These are phyloP conservation scores for Hassar affinis DNA, from an alignment of 2,113 vertebrate species.

Conservation along the genomic window DNA sequence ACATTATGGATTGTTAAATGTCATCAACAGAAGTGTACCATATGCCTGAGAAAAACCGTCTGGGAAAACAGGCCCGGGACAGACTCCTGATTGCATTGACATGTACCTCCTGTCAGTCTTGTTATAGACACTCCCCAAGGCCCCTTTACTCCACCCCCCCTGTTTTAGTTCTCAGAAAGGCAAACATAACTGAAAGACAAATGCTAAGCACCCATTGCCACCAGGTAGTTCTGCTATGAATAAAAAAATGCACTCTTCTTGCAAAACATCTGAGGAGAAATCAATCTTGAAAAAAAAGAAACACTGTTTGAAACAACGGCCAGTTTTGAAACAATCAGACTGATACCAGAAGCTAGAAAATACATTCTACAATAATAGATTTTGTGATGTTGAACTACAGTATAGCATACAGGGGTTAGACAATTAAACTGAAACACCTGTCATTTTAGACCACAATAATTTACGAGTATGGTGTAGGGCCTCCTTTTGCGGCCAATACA, in stretches of 20 bases:
- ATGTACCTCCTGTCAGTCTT: conserved; percentile 24
- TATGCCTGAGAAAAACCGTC: conserved; percentile 26
- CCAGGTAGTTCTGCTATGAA: background rate
- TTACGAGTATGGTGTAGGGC: no score
- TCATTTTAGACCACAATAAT: no score
- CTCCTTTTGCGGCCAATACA: no score
- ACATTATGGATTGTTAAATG: conserved; percentile 17
- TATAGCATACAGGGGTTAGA: no score
- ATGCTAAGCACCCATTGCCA: background rate
- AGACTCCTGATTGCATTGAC: conserved; percentile 19
- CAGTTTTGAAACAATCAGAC: background rate
- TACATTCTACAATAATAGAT: background rate
- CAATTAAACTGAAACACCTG: no score
- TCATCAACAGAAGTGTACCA: conserved; percentile 14
- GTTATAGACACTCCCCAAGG: conserved; percentile 31
- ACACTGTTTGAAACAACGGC: background rate
- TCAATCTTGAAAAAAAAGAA: background rate
- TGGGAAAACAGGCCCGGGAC: conserved; percentile 20
- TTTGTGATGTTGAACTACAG: background rate
- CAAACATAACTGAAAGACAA: background rate
- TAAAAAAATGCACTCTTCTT: background rate
- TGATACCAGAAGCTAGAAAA: background rate
- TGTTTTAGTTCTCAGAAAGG: conserved; percentile 6
- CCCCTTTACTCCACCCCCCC: conserved; percentile 3
- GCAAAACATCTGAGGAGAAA: background rate